phyloP scores from a whole-genome alignment of 2,113 vertebrate species.

The Cheilinus undulatus region DNA sequence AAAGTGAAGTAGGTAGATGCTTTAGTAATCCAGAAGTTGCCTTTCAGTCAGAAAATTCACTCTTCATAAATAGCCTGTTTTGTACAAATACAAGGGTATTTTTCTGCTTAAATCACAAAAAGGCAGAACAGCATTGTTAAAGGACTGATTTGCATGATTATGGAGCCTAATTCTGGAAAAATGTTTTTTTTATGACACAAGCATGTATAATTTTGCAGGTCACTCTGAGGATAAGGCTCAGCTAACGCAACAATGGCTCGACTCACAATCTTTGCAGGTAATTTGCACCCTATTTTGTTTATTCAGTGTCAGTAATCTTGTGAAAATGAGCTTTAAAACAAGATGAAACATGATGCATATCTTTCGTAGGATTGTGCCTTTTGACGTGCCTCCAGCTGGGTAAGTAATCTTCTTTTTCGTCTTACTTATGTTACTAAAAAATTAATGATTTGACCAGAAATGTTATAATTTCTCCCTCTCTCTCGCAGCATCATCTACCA shows the following conservation, averaged over 20 bases:
- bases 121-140: too few relatives aligned
- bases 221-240: background rate
- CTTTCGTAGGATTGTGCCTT: slow-evolving; percentile 64
- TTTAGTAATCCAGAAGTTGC: too few relatives aligned
- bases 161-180: too few relatives aligned
- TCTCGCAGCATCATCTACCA: slow-evolving; percentile 74
- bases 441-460: background rate
- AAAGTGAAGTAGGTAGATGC: too few relatives aligned
- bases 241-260: slow-evolving; percentile 55
- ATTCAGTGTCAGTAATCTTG: background rate
- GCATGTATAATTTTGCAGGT: slow-evolving; percentile 5
- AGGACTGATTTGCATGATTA: too few relatives aligned
- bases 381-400: slow-evolving; percentile 72
- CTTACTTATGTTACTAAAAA: background rate
- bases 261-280: slow-evolving; percentile 63
- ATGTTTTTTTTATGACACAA: background rate
- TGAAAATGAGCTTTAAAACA: background rate
- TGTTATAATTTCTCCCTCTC: background rate
- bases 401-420: slow-evolving; percentile 38
- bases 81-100: too few relatives aligned
- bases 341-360: background rate
- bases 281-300: background rate
- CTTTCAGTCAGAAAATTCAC: too few relatives aligned
- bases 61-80: too few relatives aligned
- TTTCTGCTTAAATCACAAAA: too few relatives aligned